Base-by-base conservation (phyloP, 2,797 vertebrate genomes). In the Neosilurus mollespiculum region DNA sequence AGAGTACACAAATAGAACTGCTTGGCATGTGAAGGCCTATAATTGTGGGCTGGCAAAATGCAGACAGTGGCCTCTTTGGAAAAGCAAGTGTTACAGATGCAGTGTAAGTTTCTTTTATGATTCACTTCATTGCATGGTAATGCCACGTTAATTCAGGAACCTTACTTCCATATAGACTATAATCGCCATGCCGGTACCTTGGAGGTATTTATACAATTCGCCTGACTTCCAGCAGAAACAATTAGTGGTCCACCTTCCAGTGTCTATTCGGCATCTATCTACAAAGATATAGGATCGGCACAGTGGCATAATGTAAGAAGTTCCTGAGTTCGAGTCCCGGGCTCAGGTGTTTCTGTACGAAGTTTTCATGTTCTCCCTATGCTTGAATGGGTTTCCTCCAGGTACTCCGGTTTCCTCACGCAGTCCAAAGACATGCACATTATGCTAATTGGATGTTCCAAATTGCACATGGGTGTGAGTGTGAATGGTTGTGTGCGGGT, bases 1-100 rank as follows among this genome's bases (percentile, higher is more conserved):
- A 76, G 53, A 84, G 70, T 49, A 82, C 65, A 81, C 81, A 83
- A 86, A 86, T 86, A 88, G 85, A 88, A 84, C 84, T 84, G 49
- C 72, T 54, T 81, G 54, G 86, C 82, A 79, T 83, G 34, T 80
- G 53, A 10, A 86, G 73, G 30, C 80, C 87, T 87, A 67, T 88
- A 87, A 88, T 88, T 88, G 76, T 87, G 83, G 84, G 77, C 56
- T 83, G 82, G 80, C 75, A 59, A 20, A 22, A 37, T 80, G 15
- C 30, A 70, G 70, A 76, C 75, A 51, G 49, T 72, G 81, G 72
- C 62, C 30, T 66, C 64, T 83, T 78, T 61, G 66, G 43, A 30
- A 86, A 75, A 80, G 24, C 49, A 70, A 78, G 78, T 43, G 43
- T 78, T 24, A 83, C 62, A 66, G 3, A 73, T 82, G 53, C 65